Evolutionary conservation across 1,140 invertebrate genomes (phyloP).

Genomic region (Dreissena rostriformis): DNA sequence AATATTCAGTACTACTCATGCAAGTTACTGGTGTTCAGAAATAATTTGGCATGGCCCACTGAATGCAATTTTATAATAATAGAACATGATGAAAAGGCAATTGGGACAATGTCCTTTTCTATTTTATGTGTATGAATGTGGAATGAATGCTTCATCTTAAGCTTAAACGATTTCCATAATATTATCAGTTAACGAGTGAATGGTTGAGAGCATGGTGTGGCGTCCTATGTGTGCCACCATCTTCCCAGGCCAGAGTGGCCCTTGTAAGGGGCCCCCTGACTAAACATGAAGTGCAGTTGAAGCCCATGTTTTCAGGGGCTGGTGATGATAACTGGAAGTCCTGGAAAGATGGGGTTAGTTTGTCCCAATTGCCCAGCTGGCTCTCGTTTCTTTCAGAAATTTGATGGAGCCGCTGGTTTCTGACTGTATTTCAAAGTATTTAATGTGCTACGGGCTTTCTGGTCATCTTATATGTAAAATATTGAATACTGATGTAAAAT

Average conservation of each 20-base stretch:
- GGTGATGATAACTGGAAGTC: constrained; percentile 53
- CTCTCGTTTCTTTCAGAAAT: constrained; percentile 6
- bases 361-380: constrained; percentile 26
- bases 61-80: too few relatives aligned
- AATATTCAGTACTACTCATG: too few relatives aligned
- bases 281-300: constrained; percentile 51
- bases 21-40: too few relatives aligned
- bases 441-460: too few relatives aligned
- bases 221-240: neutral
- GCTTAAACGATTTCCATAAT: neutral
- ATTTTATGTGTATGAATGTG: neutral
- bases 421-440: constrained; percentile 4
- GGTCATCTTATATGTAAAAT: too few relatives aligned
- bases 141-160: neutral
- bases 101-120: neutral
- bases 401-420: constrained; percentile 27
- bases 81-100: constrained; percentile 8
- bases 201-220: constrained; percentile 10
- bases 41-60: too few relatives aligned
- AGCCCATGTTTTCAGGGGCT: neutral
- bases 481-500: too few relatives aligned
- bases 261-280: constrained; percentile 8
- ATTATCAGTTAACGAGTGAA: neutral
- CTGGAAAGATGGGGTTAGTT: neutral
- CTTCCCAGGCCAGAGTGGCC: constrained; percentile 17